phyloP scores from a whole-genome alignment of 2,797 vertebrate species.

The Epinephelus awoara region DNA sequence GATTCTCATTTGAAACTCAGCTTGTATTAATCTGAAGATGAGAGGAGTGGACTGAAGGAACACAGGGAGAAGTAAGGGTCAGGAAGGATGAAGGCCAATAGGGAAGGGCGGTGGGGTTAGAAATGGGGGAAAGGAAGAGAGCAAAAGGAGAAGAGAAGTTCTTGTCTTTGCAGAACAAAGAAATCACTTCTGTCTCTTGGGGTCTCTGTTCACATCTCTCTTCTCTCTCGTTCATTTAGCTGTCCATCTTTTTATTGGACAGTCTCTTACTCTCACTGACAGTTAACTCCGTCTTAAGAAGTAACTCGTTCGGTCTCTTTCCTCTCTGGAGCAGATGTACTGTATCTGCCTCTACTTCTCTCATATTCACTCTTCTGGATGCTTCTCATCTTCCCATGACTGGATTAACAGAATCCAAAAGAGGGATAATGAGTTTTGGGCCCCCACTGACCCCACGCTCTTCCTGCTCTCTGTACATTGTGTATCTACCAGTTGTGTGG shows the following conservation, averaged over 20 bases:
- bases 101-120: too few species aligned
- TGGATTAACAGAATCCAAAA: neutral
- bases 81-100: neutral
- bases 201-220: neutral
- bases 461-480: neutral
- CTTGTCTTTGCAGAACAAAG: neutral
- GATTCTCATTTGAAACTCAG: conserved; percentile 33
- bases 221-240: neutral
- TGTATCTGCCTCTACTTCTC: neutral
- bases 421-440: neutral
- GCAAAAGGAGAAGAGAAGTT: neutral
- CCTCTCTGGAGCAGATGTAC: neutral
- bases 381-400: neutral
- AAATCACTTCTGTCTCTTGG: neutral
- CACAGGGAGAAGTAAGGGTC: neutral
- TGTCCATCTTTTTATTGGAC: neutral
- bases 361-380: neutral
- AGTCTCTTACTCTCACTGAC: neutral
- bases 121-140: neutral
- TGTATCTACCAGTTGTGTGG: neutral
- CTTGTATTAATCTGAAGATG: conserved; percentile 27
- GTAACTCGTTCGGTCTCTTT: neutral
- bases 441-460: neutral
- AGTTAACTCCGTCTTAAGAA: neutral
- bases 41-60: conserved; percentile 2